These are phyloP conservation scores for Cylloceria caligata DNA, from an alignment of 2,888 invertebrate genomes.

Conservation along the genomic window DNA sequence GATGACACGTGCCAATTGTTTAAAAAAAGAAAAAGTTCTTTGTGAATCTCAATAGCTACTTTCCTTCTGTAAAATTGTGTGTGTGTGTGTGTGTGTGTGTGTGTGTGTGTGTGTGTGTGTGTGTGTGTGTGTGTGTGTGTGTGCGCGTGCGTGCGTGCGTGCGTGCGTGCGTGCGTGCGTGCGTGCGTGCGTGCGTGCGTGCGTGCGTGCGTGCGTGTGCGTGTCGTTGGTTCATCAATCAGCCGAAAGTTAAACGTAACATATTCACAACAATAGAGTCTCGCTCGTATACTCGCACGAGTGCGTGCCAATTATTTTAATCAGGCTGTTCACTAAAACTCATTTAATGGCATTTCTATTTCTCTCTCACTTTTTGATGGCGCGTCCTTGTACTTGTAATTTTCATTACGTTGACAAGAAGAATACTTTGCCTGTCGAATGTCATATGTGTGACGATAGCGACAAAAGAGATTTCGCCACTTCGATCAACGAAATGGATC, in stretches of 20 bases:
- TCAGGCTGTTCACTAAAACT: neutral
- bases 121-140: conserved; percentile 17
- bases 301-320: conserved; percentile 37
- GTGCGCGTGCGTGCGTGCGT: conserved; percentile 3
- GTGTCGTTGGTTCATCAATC: neutral
- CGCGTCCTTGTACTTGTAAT: conserved; percentile 1
- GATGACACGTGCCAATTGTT: conserved; percentile 1
- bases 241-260: conserved; percentile 1
- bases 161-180: conserved; percentile 11
- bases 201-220: conserved; percentile 10
- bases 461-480: conserved; percentile 28
- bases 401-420: conserved; percentile 11
- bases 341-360: neutral
- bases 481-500: conserved; percentile 46
- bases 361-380: neutral
- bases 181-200: conserved; percentile 6
- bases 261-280: conserved; percentile 26
- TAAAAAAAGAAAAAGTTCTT: neutral
- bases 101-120: conserved; percentile 8
- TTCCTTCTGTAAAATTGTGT: neutral
- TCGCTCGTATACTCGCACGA: neutral
- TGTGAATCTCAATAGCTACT: neutral
- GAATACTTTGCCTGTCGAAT: neutral
- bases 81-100: conserved; percentile 6
- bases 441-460: too few species aligned